phyloP scores from a whole-genome alignment of 2,888 invertebrate species.

The Carcina quercana region DNA sequence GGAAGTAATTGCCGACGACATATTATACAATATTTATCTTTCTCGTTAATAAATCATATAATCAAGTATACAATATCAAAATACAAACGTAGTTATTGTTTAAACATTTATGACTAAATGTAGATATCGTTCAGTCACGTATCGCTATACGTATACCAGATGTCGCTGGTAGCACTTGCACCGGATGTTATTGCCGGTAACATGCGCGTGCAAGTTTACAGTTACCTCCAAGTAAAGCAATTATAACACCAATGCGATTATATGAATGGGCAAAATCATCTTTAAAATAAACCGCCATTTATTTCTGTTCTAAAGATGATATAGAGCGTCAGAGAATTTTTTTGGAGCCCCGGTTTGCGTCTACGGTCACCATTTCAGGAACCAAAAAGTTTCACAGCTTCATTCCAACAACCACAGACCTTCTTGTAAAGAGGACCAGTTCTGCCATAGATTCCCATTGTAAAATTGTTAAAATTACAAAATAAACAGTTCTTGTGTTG shows the following conservation, averaged over 20 bases:
- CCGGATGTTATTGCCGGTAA: too few species aligned
- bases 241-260: constrained; percentile 8
- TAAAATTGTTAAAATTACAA: constrained; percentile 3
- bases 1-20: too few species aligned
- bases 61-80: too few species aligned
- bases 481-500: constrained; percentile 2
- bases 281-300: constrained; percentile 11
- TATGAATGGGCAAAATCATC: constrained; percentile 13
- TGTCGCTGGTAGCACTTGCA: too few species aligned
- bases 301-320: constrained; percentile 11
- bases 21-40: too few species aligned
- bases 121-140: too few species aligned
- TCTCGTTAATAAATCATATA: too few species aligned
- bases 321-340: constrained; percentile 9
- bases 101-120: too few species aligned
- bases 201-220: constrained; percentile 11
- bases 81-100: too few species aligned
- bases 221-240: constrained; percentile 10
- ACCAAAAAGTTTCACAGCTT: constrained; percentile 7
- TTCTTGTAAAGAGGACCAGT: constrained; percentile 1
- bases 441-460: neutral
- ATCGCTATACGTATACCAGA: too few species aligned
- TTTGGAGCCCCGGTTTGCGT: constrained; percentile 10
- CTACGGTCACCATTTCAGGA: constrained; percentile 6
- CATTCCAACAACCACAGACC: constrained; percentile 3